Evolutionary conservation across 2,113 vertebrate genomes (phyloP).

Genomic region (Empidonax traillii): DNA sequence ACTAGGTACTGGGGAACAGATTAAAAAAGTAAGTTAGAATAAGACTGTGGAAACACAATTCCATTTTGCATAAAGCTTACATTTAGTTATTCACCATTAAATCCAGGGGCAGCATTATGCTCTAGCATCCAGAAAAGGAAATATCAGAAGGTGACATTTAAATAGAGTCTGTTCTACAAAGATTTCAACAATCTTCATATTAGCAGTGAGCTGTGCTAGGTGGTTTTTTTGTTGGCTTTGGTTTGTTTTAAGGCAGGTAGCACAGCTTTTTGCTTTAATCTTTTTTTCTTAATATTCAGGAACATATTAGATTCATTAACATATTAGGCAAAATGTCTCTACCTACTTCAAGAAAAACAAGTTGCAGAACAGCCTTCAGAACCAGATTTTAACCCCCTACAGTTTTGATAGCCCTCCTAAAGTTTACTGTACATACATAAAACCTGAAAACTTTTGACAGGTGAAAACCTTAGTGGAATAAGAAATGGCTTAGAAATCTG

Average conservation of each 20-base stretch:
- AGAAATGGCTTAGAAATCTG: not conserved
- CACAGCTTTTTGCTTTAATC: not conserved
- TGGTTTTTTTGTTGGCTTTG: not conserved
- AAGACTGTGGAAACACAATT: not conserved
- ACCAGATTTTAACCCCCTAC: not conserved
- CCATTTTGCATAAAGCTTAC: not conserved
- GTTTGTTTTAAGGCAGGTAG: not conserved
- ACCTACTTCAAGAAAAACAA: not conserved
- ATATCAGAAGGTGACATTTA: not conserved
- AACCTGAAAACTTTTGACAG: not conserved
- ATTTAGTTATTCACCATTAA: not conserved
- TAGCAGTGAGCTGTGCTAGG: not conserved
- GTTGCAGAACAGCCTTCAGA: not conserved
- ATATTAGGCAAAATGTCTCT: not conserved
- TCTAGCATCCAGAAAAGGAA: not conserved
- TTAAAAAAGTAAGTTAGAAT: not conserved
- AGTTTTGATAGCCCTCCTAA: not conserved
- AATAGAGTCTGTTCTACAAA: not conserved
- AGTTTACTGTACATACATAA: not conserved
- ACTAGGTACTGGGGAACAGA: not conserved
- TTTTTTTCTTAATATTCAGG: not conserved
- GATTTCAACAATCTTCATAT: not conserved
- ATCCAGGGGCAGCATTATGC: not conserved
- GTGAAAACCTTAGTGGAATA: not conserved
- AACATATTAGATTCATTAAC: not conserved